Evolutionary conservation across 2,888 invertebrate genomes (phyloP).

Genomic region (Euplagia quadripunctaria): DNA sequence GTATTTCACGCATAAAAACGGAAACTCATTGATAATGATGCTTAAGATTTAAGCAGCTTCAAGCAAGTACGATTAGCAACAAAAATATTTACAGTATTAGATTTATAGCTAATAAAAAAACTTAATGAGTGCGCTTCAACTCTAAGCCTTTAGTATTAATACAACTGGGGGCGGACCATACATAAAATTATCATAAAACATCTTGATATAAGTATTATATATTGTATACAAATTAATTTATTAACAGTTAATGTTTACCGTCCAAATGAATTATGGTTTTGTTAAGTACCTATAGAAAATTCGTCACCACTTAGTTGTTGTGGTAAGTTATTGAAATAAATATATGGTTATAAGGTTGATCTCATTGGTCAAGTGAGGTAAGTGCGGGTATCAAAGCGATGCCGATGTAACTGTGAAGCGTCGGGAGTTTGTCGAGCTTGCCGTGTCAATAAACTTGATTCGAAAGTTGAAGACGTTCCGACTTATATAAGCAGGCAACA

Average conservation of each 20-base stretch:
- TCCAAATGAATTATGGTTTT: slow-evolving; percentile 61
- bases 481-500: slow-evolving; percentile 86
- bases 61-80: slow-evolving; percentile 62
- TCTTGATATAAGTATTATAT: slow-evolving; percentile 74
- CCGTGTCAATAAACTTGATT: slow-evolving; percentile 88
- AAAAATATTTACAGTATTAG: slow-evolving; percentile 67
- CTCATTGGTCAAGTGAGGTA: slow-evolving; percentile 26
- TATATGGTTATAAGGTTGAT: slow-evolving; percentile 20
- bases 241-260: slow-evolving; percentile 67
- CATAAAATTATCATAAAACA: slow-evolving; percentile 83
- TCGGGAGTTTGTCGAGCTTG: slow-evolving; percentile 83
- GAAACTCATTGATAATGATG: background rate
- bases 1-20: background rate
- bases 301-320: slow-evolving; percentile 21
- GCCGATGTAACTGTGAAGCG: slow-evolving; percentile 84
- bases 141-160: slow-evolving; percentile 67
- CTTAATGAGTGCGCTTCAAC: slow-evolving; percentile 68
- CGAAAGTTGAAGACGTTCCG: slow-evolving; percentile 87
- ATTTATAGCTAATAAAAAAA: slow-evolving; percentile 79
- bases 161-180: slow-evolving; percentile 70
- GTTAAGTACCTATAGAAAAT: slow-evolving; percentile 37
- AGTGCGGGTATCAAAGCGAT: slow-evolving; percentile 68
- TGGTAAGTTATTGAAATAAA: slow-evolving; percentile 10
- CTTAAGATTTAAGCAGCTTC: slow-evolving; percentile 57
- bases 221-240: slow-evolving; percentile 75